Conservation (phyloP, 2,797 vertebrate genomes). For the Xenentodon cancila region DNA sequence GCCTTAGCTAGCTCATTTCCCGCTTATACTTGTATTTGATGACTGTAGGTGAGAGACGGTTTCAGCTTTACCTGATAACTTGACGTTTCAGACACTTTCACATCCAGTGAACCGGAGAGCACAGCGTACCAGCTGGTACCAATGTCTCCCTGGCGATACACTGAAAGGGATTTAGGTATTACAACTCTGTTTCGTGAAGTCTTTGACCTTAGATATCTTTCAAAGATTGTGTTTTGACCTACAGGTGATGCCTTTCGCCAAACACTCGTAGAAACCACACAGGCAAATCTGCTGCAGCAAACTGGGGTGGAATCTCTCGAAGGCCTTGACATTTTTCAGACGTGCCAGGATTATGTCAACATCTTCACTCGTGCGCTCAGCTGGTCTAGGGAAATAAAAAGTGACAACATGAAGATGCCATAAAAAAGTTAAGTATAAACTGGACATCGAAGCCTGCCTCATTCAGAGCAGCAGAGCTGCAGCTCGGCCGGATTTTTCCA, state of each 20-base stretch:
- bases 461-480: too few relatives aligned
- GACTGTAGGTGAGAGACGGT: not conserved
- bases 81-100: slow-evolving; percentile 96
- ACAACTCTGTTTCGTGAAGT: not conserved
- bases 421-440: slow-evolving; percentile 2
- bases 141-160: slow-evolving; percentile 97
- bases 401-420: not conserved
- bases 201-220: not conserved
- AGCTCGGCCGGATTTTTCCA: too few relatives aligned
- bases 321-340: slow-evolving; percentile 93
- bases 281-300: slow-evolving; percentile 96
- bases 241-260: slow-evolving; percentile 97
- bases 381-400: slow-evolving; percentile 79
- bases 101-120: slow-evolving; percentile 96
- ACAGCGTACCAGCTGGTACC: slow-evolving; percentile 98
- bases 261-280: slow-evolving; percentile 93
- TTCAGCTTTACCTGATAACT: slow-evolving; percentile 88
- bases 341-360: slow-evolving; percentile 94
- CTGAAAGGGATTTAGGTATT: slow-evolving; percentile 66
- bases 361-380: slow-evolving; percentile 94
- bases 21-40: not conserved
- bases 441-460: not conserved
- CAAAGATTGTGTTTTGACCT: slow-evolving; percentile 63
- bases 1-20: not conserved
- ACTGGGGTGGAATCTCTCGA: slow-evolving; percentile 92